A percentile compares a stretch with the other conserved stretches of the same genome.
These are phyloP conservation scores for Blera fallax DNA, from an alignment of 2,888 invertebrate genomes.

Conservation along the genomic window DNA sequence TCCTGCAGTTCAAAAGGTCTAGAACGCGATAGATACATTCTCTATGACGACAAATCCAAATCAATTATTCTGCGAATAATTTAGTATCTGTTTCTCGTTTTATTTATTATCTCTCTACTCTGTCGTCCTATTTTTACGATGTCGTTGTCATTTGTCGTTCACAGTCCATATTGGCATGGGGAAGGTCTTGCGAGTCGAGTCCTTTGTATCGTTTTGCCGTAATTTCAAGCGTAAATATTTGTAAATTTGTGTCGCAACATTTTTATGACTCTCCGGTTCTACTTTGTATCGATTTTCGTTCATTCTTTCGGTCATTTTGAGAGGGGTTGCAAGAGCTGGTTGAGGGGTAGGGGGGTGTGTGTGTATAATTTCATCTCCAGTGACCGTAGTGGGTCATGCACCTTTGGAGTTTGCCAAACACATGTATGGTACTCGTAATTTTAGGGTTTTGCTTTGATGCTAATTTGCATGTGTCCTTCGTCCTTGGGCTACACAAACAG, in stretches of 20 bases:
- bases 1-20: not conserved
- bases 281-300: not conserved
- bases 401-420: not conserved
- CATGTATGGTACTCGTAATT: not conserved
- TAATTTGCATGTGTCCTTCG: not conserved
- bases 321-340: not conserved
- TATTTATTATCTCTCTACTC: not conserved
- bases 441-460: not conserved
- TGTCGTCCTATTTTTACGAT: not conserved
- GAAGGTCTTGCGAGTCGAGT: not conserved
- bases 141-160: not conserved
- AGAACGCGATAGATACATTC: not conserved
- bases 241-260: not conserved
- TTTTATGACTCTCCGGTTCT: not conserved
- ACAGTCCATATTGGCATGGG: not conserved
- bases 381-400: not conserved
- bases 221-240: slow-evolving; percentile 12
- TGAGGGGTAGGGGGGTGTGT: too few relatives aligned
- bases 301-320: not conserved
- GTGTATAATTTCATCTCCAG: not conserved
- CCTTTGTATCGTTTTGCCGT: not conserved
- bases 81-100: slow-evolving; percentile 24
- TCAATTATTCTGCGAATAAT: slow-evolving; percentile 49
- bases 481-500: not conserved
- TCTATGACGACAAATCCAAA: not conserved